Percentiles rank a stretch among this genome's conserved stretches.
Evolutionary conservation across 2,113 vertebrate species (phyloP).

Genomic region (Polypterus bichir): DNA sequence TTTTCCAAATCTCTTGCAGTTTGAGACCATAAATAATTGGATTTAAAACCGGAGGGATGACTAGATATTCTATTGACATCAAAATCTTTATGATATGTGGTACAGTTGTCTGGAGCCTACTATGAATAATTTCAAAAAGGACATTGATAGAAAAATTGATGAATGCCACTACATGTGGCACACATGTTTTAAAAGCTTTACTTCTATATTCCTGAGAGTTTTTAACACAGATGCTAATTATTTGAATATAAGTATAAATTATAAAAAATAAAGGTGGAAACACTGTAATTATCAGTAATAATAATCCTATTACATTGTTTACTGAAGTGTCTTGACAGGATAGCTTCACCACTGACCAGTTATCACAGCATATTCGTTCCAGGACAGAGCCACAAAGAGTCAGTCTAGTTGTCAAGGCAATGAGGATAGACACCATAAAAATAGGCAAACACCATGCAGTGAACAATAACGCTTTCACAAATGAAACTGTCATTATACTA

Average conservation of each 20-base stretch:
- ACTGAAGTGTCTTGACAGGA: not conserved
- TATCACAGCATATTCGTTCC: not conserved
- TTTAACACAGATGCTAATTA: conserved; percentile 3
- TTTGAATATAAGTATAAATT: conserved; percentile 4
- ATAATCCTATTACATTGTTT: conserved; percentile 2
- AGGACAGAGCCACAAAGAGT: not conserved
- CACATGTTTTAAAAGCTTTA: conserved; percentile 9
- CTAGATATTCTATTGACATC: conserved; percentile 4
- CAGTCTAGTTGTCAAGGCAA: not conserved
- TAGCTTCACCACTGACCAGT: not conserved
- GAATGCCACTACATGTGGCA: conserved; percentile 3
- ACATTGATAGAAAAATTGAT: conserved; percentile 5
- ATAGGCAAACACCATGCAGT: no score
- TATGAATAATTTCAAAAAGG: conserved; percentile 4
- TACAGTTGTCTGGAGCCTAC: not conserved
- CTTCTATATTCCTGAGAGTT: conserved; percentile 1
- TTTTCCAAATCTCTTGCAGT: conserved; percentile 4
- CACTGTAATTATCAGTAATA: not conserved
- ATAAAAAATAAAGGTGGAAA: not conserved
- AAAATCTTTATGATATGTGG: conserved; percentile 1
- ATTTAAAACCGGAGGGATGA: conserved; percentile 3
- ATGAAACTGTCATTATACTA: not conserved
- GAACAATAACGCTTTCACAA: not conserved
- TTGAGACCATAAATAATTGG: conserved; percentile 8
- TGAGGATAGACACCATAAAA: no score